Evolutionary conservation across 2,113 vertebrate species (phyloP), one percentile per base, ranked within the genome.

Genomic region (Phocoena sinus): DNA sequence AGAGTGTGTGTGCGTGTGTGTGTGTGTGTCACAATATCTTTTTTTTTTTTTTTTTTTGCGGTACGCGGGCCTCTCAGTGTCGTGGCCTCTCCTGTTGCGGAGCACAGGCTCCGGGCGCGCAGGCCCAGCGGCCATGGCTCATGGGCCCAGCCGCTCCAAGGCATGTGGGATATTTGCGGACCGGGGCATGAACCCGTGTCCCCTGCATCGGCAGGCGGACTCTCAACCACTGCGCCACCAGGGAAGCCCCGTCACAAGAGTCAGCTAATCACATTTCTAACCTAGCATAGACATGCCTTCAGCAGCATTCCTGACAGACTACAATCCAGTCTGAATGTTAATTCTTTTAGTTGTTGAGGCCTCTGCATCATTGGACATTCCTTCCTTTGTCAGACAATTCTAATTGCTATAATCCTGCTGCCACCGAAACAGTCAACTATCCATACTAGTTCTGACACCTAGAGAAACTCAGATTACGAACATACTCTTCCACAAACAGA

Each of bases 341-440:
- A 41, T 76, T 77, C 23, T 71, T 92, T 74, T 56, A 21, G 56
- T 70, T 53, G 60, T 5, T 41, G 28, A 11, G 62, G 36, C 25
- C 53, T 41, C 26, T 56, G 6, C 44, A 44, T 44, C 20, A 58
- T 1, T 76, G 71, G 25, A 23, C 56, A 38, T 44, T 56, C 17
- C 36, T 83, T 89, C 31, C 8, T 82, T 84, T 70, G 56, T 84
- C 76, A 93, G 84, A 79, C 12, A 44, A 63, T 82, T 83, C 73
- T 67, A 82, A 84, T 85, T 87, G 26, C 26, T 77, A 18, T 74
- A n/a, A 60, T 95, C 25, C 11, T 79, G 77, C 71, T 82, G 25
- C 56, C 44, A 65, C 70, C 28, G 6, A 95, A 77, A 89, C 2
- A 86, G 36, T 62, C 95, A 90, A 36, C 58, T 58, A 12, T 20